Percentiles rank a stretch among this genome's conserved stretches.
phyloP scores from a whole-genome alignment of 1,140 invertebrate species.

The Brachionus sp. region DNA sequence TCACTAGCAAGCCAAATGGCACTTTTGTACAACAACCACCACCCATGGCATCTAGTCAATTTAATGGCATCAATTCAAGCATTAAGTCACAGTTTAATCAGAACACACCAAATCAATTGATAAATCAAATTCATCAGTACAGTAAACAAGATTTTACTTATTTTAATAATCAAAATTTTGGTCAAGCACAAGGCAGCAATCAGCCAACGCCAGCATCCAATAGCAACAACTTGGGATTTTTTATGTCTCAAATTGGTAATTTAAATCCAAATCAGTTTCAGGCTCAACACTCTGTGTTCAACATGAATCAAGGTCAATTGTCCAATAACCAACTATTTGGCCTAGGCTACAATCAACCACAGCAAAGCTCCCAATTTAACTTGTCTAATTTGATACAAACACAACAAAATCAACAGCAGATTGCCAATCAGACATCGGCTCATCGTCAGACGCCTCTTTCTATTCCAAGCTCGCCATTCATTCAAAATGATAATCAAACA shows the following conservation, averaged over 20 bases:
- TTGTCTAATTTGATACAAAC: background rate
- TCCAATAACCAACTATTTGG: conserved; percentile 9
- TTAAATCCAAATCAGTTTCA: background rate
- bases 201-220: background rate
- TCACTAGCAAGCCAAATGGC: background rate
- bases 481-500: background rate
- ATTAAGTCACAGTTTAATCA: background rate
- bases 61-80: background rate
- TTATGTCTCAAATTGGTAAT: background rate
- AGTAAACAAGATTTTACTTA: background rate
- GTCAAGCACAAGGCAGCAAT: background rate
- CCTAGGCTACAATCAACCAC: background rate
- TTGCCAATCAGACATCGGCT: background rate
- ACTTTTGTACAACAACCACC: background rate
- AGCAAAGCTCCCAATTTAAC: background rate
- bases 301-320: background rate
- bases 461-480: background rate
- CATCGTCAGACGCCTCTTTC: conserved; percentile 3
- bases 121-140: conserved; percentile 14
- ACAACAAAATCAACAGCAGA: background rate
- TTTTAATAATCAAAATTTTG: background rate
- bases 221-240: background rate
- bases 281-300: background rate
- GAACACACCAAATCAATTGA: background rate
- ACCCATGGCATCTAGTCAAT: background rate